Evolutionary conservation across 2,113 vertebrate species (phyloP), one percentile per base, ranked within the genome.

Genomic region (Colinus virginianus): DNA sequence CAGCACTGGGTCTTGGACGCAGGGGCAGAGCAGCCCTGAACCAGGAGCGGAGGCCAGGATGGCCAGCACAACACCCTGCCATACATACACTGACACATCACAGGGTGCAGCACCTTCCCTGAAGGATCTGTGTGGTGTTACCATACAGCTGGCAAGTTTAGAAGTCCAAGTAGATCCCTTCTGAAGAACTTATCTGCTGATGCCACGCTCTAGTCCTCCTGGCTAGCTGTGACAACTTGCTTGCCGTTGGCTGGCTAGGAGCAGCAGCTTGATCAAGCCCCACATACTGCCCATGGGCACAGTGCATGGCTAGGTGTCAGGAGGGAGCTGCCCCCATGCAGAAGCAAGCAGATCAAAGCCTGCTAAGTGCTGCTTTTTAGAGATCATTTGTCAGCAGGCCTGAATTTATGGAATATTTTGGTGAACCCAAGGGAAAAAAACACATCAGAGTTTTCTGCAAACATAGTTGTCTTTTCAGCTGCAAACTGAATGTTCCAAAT

Each of bases 381-480:
- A 85, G 51, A 28, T 45, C 36, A 4, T 49, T 75, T 75, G 43
- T 49, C 3, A 10, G 32, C 34, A 66, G 63, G 25, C 30, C 6
- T 5, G 3, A 86, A 78, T 30, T 64, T 55, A 64, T 78, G 83
- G 43, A 67, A 46, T 67, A 64, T 74, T 79, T 19, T 15, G 2
- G 40, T 56, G 46, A 88, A 46, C 42, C 18, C 19, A 12, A 55
- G 38, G 42, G 20, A 4, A 48, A 74, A 78, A 46, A 34, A 28
- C n/a, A 66, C 62, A 20, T 76, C 61, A n/a, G 71, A 63, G 40
- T 75, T 84, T 84, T 75, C 78, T 56, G 70, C 81, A 87, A 92
- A 87, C 62, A 40, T 59, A 69, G 75, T 81, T 89, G n/a, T 93
- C 87, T 90, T 92, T 71, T 87, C 69, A 84, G 78, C 84, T 88